Percentiles rank a stretch among this genome's conserved stretches.
Evolutionary conservation across 1,140 invertebrate species (phyloP).

Genomic region (Uloborus diversus): DNA sequence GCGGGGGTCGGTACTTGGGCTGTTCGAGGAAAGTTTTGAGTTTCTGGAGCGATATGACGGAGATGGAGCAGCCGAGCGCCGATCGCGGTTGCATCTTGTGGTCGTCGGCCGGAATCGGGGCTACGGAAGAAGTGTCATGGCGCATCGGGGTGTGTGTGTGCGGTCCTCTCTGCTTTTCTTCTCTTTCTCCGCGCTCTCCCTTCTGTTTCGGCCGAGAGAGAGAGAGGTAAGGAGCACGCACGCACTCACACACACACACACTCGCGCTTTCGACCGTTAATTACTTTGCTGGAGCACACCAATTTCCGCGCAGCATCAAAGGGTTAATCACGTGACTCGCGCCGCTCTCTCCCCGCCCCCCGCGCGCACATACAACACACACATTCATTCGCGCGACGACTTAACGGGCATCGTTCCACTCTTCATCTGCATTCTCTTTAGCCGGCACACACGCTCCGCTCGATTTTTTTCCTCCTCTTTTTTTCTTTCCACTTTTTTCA

Average conservation of each 20-base stretch:
- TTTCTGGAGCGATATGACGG: constrained; percentile 61
- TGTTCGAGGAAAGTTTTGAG: constrained; percentile 61
- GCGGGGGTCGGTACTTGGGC: constrained; percentile 58
- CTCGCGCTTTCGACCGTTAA: constrained; percentile 55
- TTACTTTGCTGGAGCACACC: constrained; percentile 57
- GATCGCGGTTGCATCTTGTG: constrained; percentile 53
- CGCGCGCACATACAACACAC: no score
- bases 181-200: constrained; percentile 19
- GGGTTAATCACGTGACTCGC: constrained; percentile 55
- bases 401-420: constrained; percentile 9
- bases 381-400: constrained; percentile 25
- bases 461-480: constrained; percentile 10
- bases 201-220: background rate
- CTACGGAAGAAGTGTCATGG: constrained; percentile 45
- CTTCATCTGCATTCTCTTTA: constrained; percentile 22
- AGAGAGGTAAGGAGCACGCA: constrained; percentile 25
- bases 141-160: constrained; percentile 37
- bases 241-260: constrained; percentile 30
- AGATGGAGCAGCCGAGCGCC: constrained; percentile 47
- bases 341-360: no score
- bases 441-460: background rate
- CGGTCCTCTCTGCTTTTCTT: constrained; percentile 23
- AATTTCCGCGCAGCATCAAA: constrained; percentile 57
- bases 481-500: background rate
- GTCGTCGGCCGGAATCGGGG: background rate